phyloP scores from a whole-genome alignment of 2,888 invertebrate species.

The Sesamia inferens region DNA sequence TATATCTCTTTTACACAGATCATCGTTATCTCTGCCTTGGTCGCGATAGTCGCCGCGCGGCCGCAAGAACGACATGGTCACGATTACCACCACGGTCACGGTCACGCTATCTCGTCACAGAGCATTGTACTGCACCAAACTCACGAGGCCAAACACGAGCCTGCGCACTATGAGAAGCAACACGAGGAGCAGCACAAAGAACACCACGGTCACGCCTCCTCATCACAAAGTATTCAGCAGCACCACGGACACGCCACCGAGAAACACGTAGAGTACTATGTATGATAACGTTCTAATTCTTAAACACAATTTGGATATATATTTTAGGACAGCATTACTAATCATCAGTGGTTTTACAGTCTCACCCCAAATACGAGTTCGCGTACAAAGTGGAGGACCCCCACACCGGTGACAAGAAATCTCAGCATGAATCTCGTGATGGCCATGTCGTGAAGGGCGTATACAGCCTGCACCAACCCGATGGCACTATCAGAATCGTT shows the following conservation, averaged over 20 bases:
- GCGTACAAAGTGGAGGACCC: slow-evolving; percentile 83
- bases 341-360: slow-evolving; percentile 45
- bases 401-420: slow-evolving; percentile 83
- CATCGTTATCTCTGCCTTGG: slow-evolving; percentile 38
- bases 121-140: slow-evolving; percentile 71
- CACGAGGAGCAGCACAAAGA: slow-evolving; percentile 26
- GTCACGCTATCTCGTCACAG: slow-evolving; percentile 70
- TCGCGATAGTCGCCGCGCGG: neutral
- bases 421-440: slow-evolving; percentile 74
- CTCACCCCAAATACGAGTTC: slow-evolving; percentile 82
- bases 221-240: slow-evolving; percentile 39
- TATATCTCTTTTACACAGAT: slow-evolving; percentile 28
- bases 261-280: slow-evolving; percentile 53
- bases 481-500: slow-evolving; percentile 82
- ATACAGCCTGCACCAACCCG: slow-evolving; percentile 83
- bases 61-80: slow-evolving; percentile 42
- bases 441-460: slow-evolving; percentile 79
- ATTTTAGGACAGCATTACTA: neutral
- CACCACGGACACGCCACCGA: slow-evolving; percentile 46
- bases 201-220: slow-evolving; percentile 38
- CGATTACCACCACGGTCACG: slow-evolving; percentile 49
- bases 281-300: neutral
- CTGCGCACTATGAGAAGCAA: slow-evolving; percentile 20
- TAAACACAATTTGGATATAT: neutral
- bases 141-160: slow-evolving; percentile 47